phyloP scores from a whole-genome alignment of 2,888 invertebrate species.

The Epistrophella euchroma region DNA sequence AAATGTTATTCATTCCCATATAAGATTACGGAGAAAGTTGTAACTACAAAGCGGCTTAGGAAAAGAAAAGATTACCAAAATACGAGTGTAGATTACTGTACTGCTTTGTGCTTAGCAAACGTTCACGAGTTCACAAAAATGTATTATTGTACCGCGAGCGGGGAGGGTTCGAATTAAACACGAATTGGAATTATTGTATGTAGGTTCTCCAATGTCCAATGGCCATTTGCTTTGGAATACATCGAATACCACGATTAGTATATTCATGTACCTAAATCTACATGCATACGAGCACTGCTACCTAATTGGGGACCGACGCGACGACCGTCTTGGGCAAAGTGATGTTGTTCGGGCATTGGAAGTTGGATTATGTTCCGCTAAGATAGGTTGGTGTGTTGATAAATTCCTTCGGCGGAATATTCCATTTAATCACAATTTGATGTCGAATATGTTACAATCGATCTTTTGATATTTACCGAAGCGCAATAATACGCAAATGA shows the following conservation, averaged over 20 bases:
- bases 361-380: constrained; percentile 17
- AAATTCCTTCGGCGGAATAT: constrained; percentile 70
- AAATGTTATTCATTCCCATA: constrained; percentile 64
- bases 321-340: constrained; percentile 61
- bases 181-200: constrained; percentile 32
- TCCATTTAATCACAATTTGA: constrained; percentile 75
- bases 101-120: constrained; percentile 17
- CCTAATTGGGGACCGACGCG: constrained; percentile 67
- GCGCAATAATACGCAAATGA: constrained; percentile 63
- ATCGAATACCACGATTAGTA: constrained; percentile 64
- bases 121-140: constrained; percentile 28
- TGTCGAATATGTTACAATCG: constrained; percentile 62
- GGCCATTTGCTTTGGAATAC: constrained; percentile 53
- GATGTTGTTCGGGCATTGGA: constrained; percentile 37
- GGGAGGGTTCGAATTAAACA: constrained; percentile 23
- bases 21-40: constrained; percentile 67
- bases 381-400: constrained; percentile 58
- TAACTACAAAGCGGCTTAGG: constrained; percentile 68
- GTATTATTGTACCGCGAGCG: not conserved
- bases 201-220: constrained; percentile 44
- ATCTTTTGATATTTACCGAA: constrained; percentile 74
- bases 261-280: constrained; percentile 61
- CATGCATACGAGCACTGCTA: constrained; percentile 57
- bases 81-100: too few relatives aligned
- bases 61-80: not conserved